Evolutionary conservation across 2,113 vertebrate genomes (phyloP).

Genomic region (Lanius collurio): DNA sequence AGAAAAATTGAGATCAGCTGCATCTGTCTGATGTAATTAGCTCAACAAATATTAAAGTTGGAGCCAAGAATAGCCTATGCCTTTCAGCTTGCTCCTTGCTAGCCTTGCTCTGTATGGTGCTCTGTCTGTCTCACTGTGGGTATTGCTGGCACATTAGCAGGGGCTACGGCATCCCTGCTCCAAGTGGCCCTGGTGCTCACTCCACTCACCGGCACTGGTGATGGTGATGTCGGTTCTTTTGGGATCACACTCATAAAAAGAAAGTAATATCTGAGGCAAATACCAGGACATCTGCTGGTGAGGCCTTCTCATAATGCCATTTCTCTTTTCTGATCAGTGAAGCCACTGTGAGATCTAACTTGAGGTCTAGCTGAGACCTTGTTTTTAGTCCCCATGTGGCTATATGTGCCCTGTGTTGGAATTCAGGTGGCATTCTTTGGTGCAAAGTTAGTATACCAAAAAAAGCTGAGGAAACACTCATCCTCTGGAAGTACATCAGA

Average conservation of each 20-base stretch:
- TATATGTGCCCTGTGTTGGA: accelerated
- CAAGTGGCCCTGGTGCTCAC: accelerated
- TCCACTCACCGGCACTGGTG: accelerated
- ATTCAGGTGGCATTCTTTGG: background rate
- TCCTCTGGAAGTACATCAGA: background rate
- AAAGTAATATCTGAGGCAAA: background rate
- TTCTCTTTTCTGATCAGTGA: background rate
- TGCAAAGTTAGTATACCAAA: background rate
- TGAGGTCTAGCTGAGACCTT: background rate
- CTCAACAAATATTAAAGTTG: background rate
- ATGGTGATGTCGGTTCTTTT: background rate
- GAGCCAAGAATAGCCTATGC: background rate
- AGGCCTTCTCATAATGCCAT: background rate
- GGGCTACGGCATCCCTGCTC: background rate
- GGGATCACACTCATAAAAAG: background rate
- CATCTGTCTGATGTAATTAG: background rate
- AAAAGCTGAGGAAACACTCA: background rate
- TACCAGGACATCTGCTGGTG: background rate
- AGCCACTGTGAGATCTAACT: background rate
- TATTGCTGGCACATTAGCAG: background rate
- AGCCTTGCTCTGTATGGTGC: accelerated
- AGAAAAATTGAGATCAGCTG: background rate
- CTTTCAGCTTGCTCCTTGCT: background rate
- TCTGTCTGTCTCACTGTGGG: background rate
- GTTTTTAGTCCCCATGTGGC: accelerated